Conservation (phyloP, 2,888 invertebrate genomes). For the Acheta domesticus region DNA sequence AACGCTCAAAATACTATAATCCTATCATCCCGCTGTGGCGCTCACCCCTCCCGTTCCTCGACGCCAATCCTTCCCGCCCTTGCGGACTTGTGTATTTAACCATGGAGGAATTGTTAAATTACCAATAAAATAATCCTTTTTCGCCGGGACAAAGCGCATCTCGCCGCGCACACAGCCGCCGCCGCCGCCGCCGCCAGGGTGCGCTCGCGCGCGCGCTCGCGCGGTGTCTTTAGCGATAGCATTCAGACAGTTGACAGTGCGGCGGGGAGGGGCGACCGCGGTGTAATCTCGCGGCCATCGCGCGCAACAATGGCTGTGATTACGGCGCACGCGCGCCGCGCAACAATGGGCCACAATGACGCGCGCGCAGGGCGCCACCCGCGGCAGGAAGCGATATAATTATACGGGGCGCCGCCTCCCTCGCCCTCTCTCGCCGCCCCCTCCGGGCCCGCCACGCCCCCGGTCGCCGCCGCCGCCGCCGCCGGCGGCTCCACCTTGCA, state of each 20-base stretch:
- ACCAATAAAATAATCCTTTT: slow-evolving; percentile 18
- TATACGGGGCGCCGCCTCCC: neutral
- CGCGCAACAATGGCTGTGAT: slow-evolving; percentile 18
- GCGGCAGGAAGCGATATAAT: slow-evolving; percentile 18
- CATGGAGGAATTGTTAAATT: slow-evolving; percentile 18
- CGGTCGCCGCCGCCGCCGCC: neutral
- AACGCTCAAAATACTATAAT: slow-evolving; percentile 18
- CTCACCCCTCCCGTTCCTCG: neutral
- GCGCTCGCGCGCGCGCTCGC: no score
- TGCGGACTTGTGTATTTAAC: slow-evolving; percentile 4
- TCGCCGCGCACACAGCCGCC: no score
- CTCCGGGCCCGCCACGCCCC: neutral
- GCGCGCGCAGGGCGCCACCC: neutral
- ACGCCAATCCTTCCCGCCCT: neutral
- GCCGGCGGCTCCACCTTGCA: neutral
- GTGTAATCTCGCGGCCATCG: slow-evolving; percentile 18
- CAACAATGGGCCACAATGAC: slow-evolving; percentile 18
- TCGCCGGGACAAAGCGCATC: slow-evolving; percentile 1
- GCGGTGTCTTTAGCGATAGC: slow-evolving; percentile 18
- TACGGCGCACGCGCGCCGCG: neutral
- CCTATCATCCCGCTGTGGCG: neutral
- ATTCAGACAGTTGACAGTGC: slow-evolving; percentile 18
- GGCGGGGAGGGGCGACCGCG: neutral
- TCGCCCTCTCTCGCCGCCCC: neutral
- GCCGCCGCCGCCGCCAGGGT: neutral